These are phyloP conservation scores for Micropoecilia bifurca DNA, from an alignment of 2,797 vertebrate species.

Conservation along the genomic window DNA sequence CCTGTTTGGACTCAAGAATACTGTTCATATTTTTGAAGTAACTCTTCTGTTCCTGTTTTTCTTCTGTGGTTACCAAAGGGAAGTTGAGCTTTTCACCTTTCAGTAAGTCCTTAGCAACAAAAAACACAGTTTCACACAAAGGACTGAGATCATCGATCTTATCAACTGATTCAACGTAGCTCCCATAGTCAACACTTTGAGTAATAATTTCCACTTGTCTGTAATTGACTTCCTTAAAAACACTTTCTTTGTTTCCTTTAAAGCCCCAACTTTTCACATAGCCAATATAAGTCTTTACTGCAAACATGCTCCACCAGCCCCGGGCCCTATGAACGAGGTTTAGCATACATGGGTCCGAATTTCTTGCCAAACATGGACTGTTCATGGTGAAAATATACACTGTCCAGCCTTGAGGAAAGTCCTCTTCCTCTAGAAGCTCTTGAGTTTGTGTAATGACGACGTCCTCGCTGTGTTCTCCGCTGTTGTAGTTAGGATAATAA, in stretches of 20 bases:
- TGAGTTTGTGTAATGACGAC: slow-evolving; percentile 64
- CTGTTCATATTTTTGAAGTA: slow-evolving; percentile 48
- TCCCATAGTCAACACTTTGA: slow-evolving; percentile 36
- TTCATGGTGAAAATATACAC: slow-evolving; percentile 69
- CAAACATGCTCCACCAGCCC: slow-evolving; percentile 61
- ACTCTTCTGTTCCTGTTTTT: slow-evolving; percentile 46
- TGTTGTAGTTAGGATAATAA: slow-evolving; percentile 68
- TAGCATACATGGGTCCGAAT: slow-evolving; percentile 62
- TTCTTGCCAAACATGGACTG: slow-evolving; percentile 68
- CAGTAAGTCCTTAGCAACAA: slow-evolving; percentile 41
- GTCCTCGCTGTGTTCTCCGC: slow-evolving; percentile 67
- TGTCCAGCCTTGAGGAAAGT: slow-evolving; percentile 16
- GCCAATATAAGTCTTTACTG: slow-evolving; percentile 64
- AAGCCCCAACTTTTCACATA: slow-evolving; percentile 71
- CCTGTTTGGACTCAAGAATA: slow-evolving; percentile 37
- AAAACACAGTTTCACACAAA: slow-evolving; percentile 51
- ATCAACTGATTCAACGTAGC: slow-evolving; percentile 37
- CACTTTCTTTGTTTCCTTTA: slow-evolving; percentile 66
- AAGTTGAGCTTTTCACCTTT: slow-evolving; percentile 16
- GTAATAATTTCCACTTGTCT: slow-evolving; percentile 50
- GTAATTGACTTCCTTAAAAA: slow-evolving; percentile 58
- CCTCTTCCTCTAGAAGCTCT: slow-evolving; percentile 53
- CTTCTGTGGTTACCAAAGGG: neutral
- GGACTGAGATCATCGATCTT: slow-evolving; percentile 20
- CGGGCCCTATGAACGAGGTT: slow-evolving; percentile 61